phyloP scores from a whole-genome alignment of 2,888 invertebrate genomes.

The Gibbula magus region DNA sequence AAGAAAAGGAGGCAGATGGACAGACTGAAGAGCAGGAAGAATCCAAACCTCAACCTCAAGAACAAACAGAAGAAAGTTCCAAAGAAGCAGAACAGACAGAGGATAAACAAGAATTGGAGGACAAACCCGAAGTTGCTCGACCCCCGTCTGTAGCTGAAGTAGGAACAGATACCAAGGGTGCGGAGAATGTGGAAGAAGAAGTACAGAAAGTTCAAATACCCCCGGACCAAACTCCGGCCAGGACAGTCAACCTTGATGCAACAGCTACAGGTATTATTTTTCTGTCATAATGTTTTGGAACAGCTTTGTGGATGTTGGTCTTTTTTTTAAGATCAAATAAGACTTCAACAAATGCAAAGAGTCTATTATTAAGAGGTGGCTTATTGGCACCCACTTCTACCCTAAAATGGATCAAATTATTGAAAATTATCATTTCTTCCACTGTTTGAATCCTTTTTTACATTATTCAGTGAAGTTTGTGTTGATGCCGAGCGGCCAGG shows the following conservation, averaged over 20 bases:
- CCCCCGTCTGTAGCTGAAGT: background rate
- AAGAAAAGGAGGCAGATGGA: slow-evolving; percentile 26
- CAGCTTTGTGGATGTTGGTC: no score
- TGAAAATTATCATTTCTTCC: background rate
- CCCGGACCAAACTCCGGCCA: background rate
- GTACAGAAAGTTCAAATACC: background rate
- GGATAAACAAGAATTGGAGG: slow-evolving; percentile 36
- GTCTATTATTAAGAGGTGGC: background rate
- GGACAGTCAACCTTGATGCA: slow-evolving; percentile 16
- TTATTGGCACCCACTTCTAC: background rate
- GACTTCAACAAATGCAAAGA: no score
- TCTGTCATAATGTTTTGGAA: background rate
- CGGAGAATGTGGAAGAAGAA: background rate
- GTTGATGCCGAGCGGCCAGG: slow-evolving; percentile 73
- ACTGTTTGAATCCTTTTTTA: background rate
- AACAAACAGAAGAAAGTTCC: background rate
- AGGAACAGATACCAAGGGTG: background rate
- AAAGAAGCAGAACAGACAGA: slow-evolving; percentile 15
- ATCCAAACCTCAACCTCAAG: background rate
- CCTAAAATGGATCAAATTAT: background rate
- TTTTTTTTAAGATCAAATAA: no score
- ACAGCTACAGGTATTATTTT: slow-evolving; percentile 23
- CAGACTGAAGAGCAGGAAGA: slow-evolving; percentile 29
- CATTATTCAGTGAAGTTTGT: slow-evolving; percentile 72
- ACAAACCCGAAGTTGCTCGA: slow-evolving; percentile 24